Evolutionary conservation across 2,888 invertebrate species (phyloP).

Genomic region (Girardia tigrina): DNA sequence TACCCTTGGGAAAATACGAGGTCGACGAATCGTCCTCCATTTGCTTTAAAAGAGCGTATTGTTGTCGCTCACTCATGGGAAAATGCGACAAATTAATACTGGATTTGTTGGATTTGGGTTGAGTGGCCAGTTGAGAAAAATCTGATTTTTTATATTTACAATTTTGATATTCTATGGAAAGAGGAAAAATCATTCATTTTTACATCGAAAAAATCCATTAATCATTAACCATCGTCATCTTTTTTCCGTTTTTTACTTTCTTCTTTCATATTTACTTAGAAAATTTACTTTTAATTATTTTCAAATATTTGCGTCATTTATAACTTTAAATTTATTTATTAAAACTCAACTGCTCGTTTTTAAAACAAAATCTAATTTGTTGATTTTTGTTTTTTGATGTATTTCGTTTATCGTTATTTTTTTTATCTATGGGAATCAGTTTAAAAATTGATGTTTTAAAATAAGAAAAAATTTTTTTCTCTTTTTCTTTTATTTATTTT

Average conservation of each 20-base stretch:
- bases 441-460: no score
- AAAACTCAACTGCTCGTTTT: no score
- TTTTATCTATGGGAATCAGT: no score
- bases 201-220: no score
- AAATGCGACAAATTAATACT: conserved; percentile 8
- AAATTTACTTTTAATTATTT: background rate
- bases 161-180: background rate
- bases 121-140: background rate
- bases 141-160: background rate
- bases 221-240: conserved; percentile 13
- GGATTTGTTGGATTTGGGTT: conserved; percentile 1
- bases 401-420: no score
- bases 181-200: background rate
- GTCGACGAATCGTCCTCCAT: conserved; percentile 27
- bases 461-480: no score
- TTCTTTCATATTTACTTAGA: background rate
- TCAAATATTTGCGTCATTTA: background rate
- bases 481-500: no score
- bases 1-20: background rate
- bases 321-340: background rate
- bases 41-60: conserved; percentile 32
- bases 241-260: conserved; percentile 23
- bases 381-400: no score
- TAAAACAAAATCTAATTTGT: no score
- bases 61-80: conserved; percentile 32